Conservation (phyloP, 2,888 invertebrate genomes). For the Plebejus melissa region DNA sequence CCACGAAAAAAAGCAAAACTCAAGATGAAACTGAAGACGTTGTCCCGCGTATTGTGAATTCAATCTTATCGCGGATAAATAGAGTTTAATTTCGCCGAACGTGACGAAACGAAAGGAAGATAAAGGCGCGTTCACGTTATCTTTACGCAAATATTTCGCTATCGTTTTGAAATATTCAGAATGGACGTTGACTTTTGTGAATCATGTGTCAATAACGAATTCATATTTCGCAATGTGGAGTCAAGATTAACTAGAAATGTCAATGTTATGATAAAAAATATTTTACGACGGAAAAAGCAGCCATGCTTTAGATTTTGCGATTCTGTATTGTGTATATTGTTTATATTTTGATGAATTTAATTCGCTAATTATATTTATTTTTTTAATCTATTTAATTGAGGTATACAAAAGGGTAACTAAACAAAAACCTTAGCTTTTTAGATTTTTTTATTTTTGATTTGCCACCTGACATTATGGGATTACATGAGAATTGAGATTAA, state of each 20-base stretch:
- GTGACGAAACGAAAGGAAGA: conserved; percentile 52
- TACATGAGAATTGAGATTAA: no score
- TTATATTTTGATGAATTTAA: background rate
- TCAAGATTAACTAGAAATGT: background rate
- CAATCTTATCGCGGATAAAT: conserved; percentile 43
- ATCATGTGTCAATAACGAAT: conserved; percentile 36
- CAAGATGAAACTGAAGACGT: conserved; percentile 75
- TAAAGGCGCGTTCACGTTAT: conserved; percentile 75
- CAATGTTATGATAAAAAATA: background rate
- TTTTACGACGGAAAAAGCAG: background rate
- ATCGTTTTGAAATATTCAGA: conserved; percentile 71
- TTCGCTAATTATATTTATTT: background rate
- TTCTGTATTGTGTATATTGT: background rate
- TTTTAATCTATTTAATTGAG: background rate
- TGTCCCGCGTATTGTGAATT: conserved; percentile 44
- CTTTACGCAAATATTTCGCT: conserved; percentile 72
- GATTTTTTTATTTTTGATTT: no score
- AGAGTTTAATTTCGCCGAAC: conserved; percentile 37
- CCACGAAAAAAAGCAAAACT: conserved; percentile 69
- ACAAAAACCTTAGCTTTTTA: background rate
- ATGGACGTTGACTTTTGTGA: conserved; percentile 48
- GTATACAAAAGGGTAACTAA: background rate
- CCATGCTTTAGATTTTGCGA: background rate
- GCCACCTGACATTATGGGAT: no score
- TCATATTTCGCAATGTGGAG: background rate